A percentile compares a stretch with the other conserved stretches of the same genome.
phyloP scores from a whole-genome alignment of 2,113 vertebrate genomes.

The Tympanuchus pallidicinctus region DNA sequence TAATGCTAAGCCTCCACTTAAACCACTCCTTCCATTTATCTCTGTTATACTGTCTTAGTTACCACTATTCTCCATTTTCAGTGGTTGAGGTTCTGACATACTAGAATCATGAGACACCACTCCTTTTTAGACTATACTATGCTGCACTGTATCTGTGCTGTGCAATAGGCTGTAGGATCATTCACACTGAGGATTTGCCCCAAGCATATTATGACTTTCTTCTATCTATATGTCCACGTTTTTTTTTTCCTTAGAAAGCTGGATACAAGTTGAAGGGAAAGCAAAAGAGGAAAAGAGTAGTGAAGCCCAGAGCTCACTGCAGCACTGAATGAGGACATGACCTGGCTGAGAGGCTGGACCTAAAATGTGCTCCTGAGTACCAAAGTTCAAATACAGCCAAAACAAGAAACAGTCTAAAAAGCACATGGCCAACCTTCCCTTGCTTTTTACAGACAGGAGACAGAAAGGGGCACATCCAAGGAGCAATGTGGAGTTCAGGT shows the following conservation, averaged over 20 bases:
- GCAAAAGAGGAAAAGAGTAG: not conserved
- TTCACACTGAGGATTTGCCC: not conserved
- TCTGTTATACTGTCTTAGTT: not conserved
- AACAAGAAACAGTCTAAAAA: not conserved
- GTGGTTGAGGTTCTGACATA: not conserved
- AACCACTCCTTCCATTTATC: not conserved
- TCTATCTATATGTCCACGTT: not conserved
- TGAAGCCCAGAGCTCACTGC: not conserved
- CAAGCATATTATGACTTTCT: not conserved
- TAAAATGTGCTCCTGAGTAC: not conserved
- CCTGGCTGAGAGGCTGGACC: not conserved
- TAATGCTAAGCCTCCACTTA: not conserved
- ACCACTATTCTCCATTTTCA: not conserved
- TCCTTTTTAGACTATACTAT: not conserved
- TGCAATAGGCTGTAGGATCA: not conserved
- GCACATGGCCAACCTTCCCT: not conserved
- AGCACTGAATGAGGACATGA: not conserved
- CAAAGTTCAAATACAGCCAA: not conserved
- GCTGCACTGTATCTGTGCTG: not conserved
- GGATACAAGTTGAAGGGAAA: not conserved
- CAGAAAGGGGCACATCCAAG: not conserved
- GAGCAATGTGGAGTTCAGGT: not conserved
- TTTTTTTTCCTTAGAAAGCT: not conserved
- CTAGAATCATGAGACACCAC: not conserved
- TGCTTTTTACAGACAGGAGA: not conserved